Base-by-base conservation (phyloP, 2,888 invertebrate genomes). In the Amphipyra berbera region DNA sequence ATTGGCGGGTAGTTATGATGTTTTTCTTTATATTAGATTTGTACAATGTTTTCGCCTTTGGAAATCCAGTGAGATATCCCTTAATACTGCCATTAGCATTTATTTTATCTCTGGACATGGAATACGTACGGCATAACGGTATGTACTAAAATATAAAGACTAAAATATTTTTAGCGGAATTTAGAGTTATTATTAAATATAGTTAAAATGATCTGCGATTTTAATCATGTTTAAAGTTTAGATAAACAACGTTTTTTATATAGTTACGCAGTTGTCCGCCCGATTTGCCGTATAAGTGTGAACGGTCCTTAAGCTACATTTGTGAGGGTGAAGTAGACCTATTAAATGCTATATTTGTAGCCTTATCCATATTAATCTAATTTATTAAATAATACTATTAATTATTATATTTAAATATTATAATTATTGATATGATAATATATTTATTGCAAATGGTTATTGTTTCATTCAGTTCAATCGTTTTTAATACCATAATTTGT, bases 371-470 rank as follows among this genome's bases (percentile, higher is more conserved):
- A 89, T 85, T 91, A 88, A 88, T 88, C 90, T 91, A 87, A 89
- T 86, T 86, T 79, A 82, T 78, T 76, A 68, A 73, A 76, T 78
- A 85, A 76, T 72, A 80, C 61, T 69, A 80, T 68, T 78, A 64
- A 68, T 73, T 67, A 82, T 82, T 82, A 87, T 82, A 83, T 85
- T 79, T 79, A 79, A 88, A 88, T 90, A 90, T 87, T 81, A 89
- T 88, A 86, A 90, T 88, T 90, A 93, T 90, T 93, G 86, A 91
- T 88, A 92, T 89, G 84, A 90, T 91, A 90, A 90, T 91, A 91
- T 92, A 93, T 93, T 93, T 93, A 94, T 91, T 93, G 91, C 88
- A 84, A 87, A 82, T 81, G 66, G 42, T 59, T 61, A 0, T 48
- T 63, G 69, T 75, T 76, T 76, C 57, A 68, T 68, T 76, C 44